phyloP scores from a whole-genome alignment of 2,797 vertebrate species.

The Pygocentrus nattereri region DNA sequence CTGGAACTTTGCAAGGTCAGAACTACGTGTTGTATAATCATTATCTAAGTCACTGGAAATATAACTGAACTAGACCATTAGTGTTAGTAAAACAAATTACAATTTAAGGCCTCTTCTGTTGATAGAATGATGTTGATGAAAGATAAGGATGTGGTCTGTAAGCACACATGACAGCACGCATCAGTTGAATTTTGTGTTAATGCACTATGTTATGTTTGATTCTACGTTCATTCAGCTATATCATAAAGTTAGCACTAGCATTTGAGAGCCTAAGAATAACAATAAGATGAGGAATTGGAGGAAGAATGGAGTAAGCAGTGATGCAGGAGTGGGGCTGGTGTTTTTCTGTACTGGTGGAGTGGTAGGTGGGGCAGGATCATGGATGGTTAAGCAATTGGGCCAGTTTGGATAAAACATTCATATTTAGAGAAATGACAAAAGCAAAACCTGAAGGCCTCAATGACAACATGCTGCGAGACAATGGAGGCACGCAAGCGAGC shows the following conservation, averaged over 20 bases:
- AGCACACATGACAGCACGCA: no score
- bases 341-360: conserved; percentile 44
- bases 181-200: no score
- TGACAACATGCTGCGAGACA: conserved; percentile 47
- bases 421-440: conserved; percentile 69
- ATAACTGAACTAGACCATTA: no score
- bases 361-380: conserved; percentile 57
- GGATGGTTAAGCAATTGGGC: conserved; percentile 84
- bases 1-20: no score
- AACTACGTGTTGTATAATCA: no score
- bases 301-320: not conserved
- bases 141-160: no score
- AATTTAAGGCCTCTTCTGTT: no score
- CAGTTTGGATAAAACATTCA: conserved; percentile 84
- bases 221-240: not conserved
- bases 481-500: conserved; percentile 48
- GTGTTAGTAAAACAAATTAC: no score
- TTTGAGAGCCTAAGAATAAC: not conserved
- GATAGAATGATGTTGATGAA: no score
- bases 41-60: no score
- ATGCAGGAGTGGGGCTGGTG: conserved; percentile 28
- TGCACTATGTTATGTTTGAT: no score
- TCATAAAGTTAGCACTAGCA: not conserved
- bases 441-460: conserved; percentile 52
- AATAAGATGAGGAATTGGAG: not conserved